Percentiles rank a stretch among this genome's conserved stretches.
Conservation (phyloP, 2,113 vertebrate species). For the Clarias batrachus region DNA sequence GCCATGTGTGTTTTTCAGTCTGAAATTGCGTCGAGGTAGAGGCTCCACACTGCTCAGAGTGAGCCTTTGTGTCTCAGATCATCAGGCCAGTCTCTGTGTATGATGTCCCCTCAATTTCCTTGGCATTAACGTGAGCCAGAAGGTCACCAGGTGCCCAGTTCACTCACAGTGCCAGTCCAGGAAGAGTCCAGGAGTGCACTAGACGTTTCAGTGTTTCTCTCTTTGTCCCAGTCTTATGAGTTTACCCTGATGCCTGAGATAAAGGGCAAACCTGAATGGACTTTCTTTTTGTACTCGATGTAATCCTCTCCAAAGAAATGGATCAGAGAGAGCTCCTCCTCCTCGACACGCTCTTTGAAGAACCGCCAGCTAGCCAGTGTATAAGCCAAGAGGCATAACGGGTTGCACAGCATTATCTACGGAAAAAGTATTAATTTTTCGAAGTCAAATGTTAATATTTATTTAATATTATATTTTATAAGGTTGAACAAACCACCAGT, state of each 20-base stretch:
- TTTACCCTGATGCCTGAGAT: conserved; percentile 89
- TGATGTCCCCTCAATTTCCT: conserved; percentile 46
- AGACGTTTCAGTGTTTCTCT: conserved; percentile 31
- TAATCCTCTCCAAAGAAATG: conserved; percentile 96
- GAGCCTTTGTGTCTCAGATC: conserved; percentile 43
- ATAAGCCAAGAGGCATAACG: conserved; percentile 86
- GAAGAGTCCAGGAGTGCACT: conserved; percentile 52
- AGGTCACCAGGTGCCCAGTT: conserved; percentile 50
- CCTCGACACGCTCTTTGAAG: conserved; percentile 93
- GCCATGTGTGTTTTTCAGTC: conserved; percentile 6
- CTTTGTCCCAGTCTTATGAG: conserved; percentile 61
- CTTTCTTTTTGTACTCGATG: conserved; percentile 87
- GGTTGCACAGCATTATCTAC: conserved; percentile 93
- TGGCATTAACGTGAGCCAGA: conserved; percentile 49
- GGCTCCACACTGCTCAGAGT: conserved; percentile 42
- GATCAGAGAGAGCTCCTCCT: conserved; percentile 91
- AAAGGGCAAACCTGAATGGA: conserved; percentile 90
- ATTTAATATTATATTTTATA: background rate
- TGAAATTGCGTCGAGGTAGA: conserved; percentile 30
- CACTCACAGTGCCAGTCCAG: conserved; percentile 55
- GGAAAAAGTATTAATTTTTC: background rate
- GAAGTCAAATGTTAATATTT: background rate
- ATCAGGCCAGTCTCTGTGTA: conserved; percentile 46
- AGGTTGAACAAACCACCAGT: background rate
- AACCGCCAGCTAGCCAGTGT: conserved; percentile 91